Percentiles rank a stretch among this genome's conserved stretches.
phyloP scores from a whole-genome alignment of 1,140 invertebrate genomes.

The Marisa cornuarietis region DNA sequence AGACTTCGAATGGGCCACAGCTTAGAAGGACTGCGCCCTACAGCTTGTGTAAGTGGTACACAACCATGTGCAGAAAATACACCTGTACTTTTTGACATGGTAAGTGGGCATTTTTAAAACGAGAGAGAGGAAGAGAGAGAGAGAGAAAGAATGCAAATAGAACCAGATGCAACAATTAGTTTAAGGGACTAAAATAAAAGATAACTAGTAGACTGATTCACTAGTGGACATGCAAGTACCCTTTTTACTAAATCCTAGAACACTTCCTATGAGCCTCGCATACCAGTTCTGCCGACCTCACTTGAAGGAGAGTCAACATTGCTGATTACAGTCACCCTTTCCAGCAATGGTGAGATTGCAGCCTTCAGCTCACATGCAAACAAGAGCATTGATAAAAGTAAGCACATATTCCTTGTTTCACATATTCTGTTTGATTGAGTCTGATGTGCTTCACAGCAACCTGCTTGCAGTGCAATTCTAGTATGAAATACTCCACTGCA shows the following conservation, averaged over 20 bases:
- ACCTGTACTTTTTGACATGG: slow-evolving; percentile 57
- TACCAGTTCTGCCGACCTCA: slow-evolving; percentile 46
- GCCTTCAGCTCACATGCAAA: slow-evolving; percentile 38
- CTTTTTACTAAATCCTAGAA: slow-evolving; percentile 44
- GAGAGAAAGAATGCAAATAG: background rate
- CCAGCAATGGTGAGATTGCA: slow-evolving; percentile 62
- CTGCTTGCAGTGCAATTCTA: no score
- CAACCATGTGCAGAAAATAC: slow-evolving; percentile 54
- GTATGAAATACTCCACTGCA: no score
- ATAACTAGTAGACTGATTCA: background rate
- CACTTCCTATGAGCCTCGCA: slow-evolving; percentile 55
- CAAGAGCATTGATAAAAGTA: background rate
- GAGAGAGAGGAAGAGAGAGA: no score
- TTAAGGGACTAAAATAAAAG: background rate
- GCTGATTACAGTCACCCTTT: slow-evolving; percentile 56
- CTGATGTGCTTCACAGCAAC: background rate
- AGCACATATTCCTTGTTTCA: no score
- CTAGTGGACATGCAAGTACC: background rate
- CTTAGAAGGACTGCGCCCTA: slow-evolving; percentile 52
- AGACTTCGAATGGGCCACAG: slow-evolving; percentile 48
- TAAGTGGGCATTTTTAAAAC: slow-evolving; percentile 33
- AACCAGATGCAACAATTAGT: background rate
- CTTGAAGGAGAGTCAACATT: slow-evolving; percentile 46
- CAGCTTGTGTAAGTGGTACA: slow-evolving; percentile 52
- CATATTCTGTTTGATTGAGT: background rate